These are phyloP conservation scores for Busseola fusca DNA, from an alignment of 2,888 invertebrate species.

Conservation along the genomic window DNA sequence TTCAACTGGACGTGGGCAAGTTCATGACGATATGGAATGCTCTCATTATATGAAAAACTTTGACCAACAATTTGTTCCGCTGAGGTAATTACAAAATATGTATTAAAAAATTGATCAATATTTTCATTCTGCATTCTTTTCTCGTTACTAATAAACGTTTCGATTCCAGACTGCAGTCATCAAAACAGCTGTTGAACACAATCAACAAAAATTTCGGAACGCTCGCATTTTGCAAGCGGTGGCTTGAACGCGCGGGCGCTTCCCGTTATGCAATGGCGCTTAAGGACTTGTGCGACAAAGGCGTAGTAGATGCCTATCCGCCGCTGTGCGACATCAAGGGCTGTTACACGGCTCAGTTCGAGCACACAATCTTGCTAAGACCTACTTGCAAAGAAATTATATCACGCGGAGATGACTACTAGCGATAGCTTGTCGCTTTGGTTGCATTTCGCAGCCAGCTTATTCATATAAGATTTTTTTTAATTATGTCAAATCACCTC, in stretches of 20 bases:
- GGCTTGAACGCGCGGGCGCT: conserved; percentile 99
- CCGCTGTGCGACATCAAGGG: conserved; percentile 99
- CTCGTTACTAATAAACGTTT: conserved; percentile 13
- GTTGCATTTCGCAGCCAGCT: conserved; percentile 34
- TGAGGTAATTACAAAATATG: conserved; percentile 89
- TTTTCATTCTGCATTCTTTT: conserved; percentile 11
- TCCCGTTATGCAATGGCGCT: conserved; percentile 99
- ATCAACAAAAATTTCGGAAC: conserved; percentile 99
- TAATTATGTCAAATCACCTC: conserved; percentile 37
- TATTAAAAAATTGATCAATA: conserved; percentile 1
- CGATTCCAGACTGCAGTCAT: conserved; percentile 93
- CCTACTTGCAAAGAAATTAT: conserved; percentile 99
- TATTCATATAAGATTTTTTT: conserved; percentile 29
- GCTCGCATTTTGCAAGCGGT: conserved; percentile 99
- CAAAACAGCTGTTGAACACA: conserved; percentile 96
- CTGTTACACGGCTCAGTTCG: conserved; percentile 99
- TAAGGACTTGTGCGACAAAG: conserved; percentile 99
- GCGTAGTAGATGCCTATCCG: conserved; percentile 99
- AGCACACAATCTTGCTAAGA: conserved; percentile 98
- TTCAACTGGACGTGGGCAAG: conserved; percentile 97
- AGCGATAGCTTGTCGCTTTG: conserved; percentile 65
- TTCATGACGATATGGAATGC: conserved; percentile 99
- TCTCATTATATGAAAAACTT: conserved; percentile 99
- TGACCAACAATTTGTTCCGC: conserved; percentile 96
- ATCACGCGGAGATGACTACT: conserved; percentile 98